Percentiles rank a stretch among this genome's conserved stretches.
Evolutionary conservation across 2,797 vertebrate genomes (phyloP).

Genomic region (Channallabes apus): DNA sequence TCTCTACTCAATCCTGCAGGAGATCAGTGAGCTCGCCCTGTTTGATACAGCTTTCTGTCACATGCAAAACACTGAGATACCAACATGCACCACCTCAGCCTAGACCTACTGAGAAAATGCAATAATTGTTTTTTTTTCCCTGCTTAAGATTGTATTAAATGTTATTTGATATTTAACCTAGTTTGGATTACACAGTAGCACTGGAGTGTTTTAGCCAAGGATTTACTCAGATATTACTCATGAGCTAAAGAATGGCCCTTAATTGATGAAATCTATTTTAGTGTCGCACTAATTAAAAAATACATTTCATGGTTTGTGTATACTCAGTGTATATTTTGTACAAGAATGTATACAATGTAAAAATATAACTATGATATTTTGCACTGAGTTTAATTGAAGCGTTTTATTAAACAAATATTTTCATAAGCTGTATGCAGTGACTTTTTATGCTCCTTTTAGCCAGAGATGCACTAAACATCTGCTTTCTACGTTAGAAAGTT

Average conservation of each 20-base stretch:
- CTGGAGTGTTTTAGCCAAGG: neutral
- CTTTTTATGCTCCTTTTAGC: neutral
- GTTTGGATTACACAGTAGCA: neutral
- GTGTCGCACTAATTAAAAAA: constrained; percentile 23
- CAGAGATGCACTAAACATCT: neutral
- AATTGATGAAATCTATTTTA: neutral
- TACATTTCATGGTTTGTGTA: neutral
- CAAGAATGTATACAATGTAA: neutral
- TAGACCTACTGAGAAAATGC: constrained; percentile 31
- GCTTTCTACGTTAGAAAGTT: no score
- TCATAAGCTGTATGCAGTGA: neutral
- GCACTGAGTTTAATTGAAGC: neutral
- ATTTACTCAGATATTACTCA: neutral
- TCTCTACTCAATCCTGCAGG: constrained; percentile 87
- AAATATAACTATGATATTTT: constrained; percentile 13
- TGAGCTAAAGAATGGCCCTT: neutral
- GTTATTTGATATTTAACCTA: neutral
- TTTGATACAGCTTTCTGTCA: constrained; percentile 65
- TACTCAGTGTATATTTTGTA: constrained; percentile 12
- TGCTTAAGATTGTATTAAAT: neutral
- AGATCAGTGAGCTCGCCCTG: constrained; percentile 86
- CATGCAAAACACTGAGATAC: constrained; percentile 4
- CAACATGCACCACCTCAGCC: constrained; percentile 48
- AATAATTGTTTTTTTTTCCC: neutral
- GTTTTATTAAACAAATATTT: constrained; percentile 32